Evolutionary conservation across 2,888 invertebrate genomes (phyloP), one percentile per base, ranked within the genome.

Genomic region (Phyto melanocephala): DNA sequence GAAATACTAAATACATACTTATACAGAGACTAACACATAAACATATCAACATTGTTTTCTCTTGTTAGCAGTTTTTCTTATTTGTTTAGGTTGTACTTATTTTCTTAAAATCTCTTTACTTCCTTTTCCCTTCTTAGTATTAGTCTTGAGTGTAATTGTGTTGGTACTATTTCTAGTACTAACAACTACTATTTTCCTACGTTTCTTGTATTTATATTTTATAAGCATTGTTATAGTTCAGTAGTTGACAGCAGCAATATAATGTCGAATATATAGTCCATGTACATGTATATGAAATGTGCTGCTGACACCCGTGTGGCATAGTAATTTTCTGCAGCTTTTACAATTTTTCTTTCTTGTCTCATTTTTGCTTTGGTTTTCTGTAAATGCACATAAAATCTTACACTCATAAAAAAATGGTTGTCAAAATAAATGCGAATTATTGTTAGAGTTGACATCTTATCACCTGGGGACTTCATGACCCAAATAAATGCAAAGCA

Each of bases 271-370:
- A 65, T 72, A 60, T 72, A 60, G 60, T 72, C 37, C 71, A 72
- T 50, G n/a, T 72, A 56, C 17, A 56, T 35, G 17, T 37, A 77
- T 81, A 62, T 72, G 67, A 77, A 77, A 82, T 71, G 54, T 75
- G 70, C 54, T 75, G 63, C 65, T 82, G 70, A 82, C 79, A 76
- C 45, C 70, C 60, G 79, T 67, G 60, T 71, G 71, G 67, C 65
- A 75, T 67, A 77, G 68, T 77, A 77, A 72, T 72, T 77, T 81
- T 79, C 67, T 82, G 71, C 75, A 75, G 40, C 71, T 67, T 79
- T 71, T 40, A 75, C 37, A 58, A 52, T 77, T 68, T 13, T 17
- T 62, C 15, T 10, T 13, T 37, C 50, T n/a, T 17, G 40, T 50
- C 54, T 45, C n/a, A 22, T 10, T 8, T 33, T 63, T 63, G 40